Evolutionary conservation across 2,888 invertebrate genomes (phyloP).

Genomic region (Sinentomon sp.): DNA sequence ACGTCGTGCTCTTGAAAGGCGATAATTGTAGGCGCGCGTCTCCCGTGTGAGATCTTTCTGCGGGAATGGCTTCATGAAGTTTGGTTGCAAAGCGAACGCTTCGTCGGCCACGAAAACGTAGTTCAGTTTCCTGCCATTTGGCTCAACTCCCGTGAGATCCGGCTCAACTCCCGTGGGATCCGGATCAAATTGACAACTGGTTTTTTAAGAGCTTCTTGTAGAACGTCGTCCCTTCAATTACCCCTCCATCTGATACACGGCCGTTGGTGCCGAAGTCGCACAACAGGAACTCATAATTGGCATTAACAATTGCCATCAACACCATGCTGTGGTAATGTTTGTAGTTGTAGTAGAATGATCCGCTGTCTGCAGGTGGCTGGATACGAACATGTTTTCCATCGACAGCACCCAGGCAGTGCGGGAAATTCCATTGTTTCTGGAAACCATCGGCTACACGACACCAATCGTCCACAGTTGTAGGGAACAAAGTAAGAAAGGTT

Average conservation of each 20-base stretch:
- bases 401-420: slow-evolving; percentile 12
- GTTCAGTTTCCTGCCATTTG: not conserved
- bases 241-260: slow-evolving; percentile 12
- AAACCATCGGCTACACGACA: slow-evolving; percentile 7
- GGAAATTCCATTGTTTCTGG: slow-evolving; percentile 10
- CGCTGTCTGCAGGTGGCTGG: slow-evolving; percentile 8
- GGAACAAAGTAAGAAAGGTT: too few species aligned
- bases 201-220: too few species aligned
- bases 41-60: not conserved
- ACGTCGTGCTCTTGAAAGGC: slow-evolving; percentile 8
- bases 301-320: slow-evolving; percentile 13
- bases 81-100: slow-evolving; percentile 1
- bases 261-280: slow-evolving; percentile 16
- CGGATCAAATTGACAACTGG: too few species aligned
- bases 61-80: slow-evolving; percentile 3
- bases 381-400: slow-evolving; percentile 14
- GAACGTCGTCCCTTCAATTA: slow-evolving; percentile 4
- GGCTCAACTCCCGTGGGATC: too few species aligned
- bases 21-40: slow-evolving; percentile 1
- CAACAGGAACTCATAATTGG: slow-evolving; percentile 14
- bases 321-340: slow-evolving; percentile 12
- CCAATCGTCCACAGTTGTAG: too few species aligned
- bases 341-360: slow-evolving; percentile 12
- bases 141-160: too few species aligned
- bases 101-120: slow-evolving; percentile 1